Conservation (phyloP, 2,113 vertebrate species). For the Austrofundulus limnaeus region DNA sequence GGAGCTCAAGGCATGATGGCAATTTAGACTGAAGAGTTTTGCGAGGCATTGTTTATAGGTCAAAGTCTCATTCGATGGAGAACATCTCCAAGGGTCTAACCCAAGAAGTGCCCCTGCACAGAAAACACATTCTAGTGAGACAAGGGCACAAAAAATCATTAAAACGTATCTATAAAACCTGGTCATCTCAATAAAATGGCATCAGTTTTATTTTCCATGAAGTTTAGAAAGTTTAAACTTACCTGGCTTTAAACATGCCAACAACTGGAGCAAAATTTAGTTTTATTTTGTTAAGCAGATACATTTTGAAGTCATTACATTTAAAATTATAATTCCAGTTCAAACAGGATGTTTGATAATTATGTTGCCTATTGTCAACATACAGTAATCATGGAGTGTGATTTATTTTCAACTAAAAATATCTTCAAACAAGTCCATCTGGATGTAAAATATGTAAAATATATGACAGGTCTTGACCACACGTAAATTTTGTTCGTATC, state of each 20-base stretch:
- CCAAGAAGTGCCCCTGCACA: background rate
- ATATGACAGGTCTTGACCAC: too few relatives aligned
- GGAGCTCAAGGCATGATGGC: background rate
- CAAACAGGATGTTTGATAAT: too few relatives aligned
- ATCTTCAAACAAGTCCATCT: too few relatives aligned
- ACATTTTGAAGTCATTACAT: background rate
- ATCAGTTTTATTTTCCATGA: background rate
- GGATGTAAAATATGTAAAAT: too few relatives aligned
- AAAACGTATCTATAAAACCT: background rate
- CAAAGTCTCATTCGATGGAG: background rate
- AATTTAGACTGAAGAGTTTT: background rate
- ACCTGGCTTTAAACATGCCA: background rate
- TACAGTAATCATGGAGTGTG: too few relatives aligned
- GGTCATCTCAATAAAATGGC: background rate
- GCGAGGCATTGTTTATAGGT: background rate
- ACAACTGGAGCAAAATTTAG: background rate
- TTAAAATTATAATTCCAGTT: too few relatives aligned
- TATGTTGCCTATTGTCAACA: too few relatives aligned
- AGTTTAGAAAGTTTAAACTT: background rate
- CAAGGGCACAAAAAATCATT: background rate
- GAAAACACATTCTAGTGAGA: background rate
- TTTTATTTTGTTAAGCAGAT: background rate
- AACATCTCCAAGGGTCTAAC: background rate
- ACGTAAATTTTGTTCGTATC: too few relatives aligned
- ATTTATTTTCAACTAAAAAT: too few relatives aligned